Evolutionary conservation across 23 tunicate species (phyloP), one percentile per base, ranked within the genome.

Genomic region (Ascidia mentula): DNA sequence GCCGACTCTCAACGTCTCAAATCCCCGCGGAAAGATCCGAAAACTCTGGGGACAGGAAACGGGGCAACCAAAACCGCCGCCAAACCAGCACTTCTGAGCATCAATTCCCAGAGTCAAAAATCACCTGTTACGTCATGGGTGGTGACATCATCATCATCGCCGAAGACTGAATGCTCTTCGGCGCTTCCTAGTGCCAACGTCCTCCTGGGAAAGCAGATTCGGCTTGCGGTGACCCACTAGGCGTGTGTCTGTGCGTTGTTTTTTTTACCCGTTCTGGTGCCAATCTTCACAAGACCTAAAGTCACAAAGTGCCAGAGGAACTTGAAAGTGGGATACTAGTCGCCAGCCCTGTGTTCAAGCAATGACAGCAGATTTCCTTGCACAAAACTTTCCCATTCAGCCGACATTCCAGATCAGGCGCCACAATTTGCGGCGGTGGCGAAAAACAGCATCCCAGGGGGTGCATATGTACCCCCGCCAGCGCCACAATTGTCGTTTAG

Each of bases 151-250:
- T n/a, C n/a, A n/a, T n/a, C n/a, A n/a, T 53, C 65, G 65, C 65
- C 65, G 22, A 53, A 26, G 65, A 20, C 65, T 20, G 65, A 53
- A 53, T 53, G 65, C 65, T 26, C 65, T 20, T 26, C 79, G 37
- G 40, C 72, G 69, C 78, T 90, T 60, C 96, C 96, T 5, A 90
- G 96, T 69, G 89, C 96, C 32, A 60, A 90, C 38, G 96, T 90
- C 15, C 73, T 90, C 20, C 76, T 90, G 45, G 89, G 89, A 3
- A 80, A 80, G 46, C 87, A 82, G 35, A 70, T 70, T 9, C 37
- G 38, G n/a, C 35, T 70, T 35, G 74, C 74, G 12, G 65, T 53
- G 12, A 53, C 65, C 65, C 22, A 53, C 13, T 53, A 53, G 53
- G 15, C 12, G 15, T 15, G 53, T 12, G 65, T 53, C 13, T 53